Evolutionary conservation across 2,888 invertebrate species (phyloP), one percentile per base, ranked within the genome.

Genomic region (Zaprionus lineosus): DNA sequence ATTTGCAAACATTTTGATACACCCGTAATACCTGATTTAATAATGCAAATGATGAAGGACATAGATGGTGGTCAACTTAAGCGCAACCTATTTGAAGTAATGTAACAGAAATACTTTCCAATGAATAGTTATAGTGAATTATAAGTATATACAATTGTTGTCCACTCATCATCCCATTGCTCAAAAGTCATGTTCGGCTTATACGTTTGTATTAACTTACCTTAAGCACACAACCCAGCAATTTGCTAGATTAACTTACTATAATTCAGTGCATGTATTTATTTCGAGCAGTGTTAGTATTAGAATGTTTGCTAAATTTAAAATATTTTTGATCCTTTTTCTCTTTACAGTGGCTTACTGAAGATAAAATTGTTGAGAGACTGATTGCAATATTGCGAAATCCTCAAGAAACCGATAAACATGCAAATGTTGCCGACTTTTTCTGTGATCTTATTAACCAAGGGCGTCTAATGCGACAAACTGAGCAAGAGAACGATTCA

Each of bases 1-100:
- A 92, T 98, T 88, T 92, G 98, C 88, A 94, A 94, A 86, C 98
- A 98, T 91, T 93, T 98, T 88, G 95, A 96, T 86, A 98, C 97
- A 40, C 98, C 98, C 15, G 97, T 98, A 82, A 95, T 98, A 86
- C 97, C 97, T 92, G 98, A 98, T 92, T 93, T 97, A 84, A 93
- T 97, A 89, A 92, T 94, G 86, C 95, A 96, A 91, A 93, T 96
- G 88, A 94, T 97, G 90, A 95, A 95, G 69, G 93, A 95, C 83
- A 94, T 97, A 48, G 95, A 95, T 89, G 94, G 94, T 64, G 92
- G 91, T 69, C 94, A 94, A 79, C 92, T 94, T 88, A 92, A 94
- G 83, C 92, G 92, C 87, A 94, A 93, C 90, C 92, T 95, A 86
- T 91, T 93, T 82, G 93, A 92, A 88, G 94, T 94, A 91, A 92